Conservation (phyloP, 2,888 invertebrate genomes). For the Phengaris alcon region DNA sequence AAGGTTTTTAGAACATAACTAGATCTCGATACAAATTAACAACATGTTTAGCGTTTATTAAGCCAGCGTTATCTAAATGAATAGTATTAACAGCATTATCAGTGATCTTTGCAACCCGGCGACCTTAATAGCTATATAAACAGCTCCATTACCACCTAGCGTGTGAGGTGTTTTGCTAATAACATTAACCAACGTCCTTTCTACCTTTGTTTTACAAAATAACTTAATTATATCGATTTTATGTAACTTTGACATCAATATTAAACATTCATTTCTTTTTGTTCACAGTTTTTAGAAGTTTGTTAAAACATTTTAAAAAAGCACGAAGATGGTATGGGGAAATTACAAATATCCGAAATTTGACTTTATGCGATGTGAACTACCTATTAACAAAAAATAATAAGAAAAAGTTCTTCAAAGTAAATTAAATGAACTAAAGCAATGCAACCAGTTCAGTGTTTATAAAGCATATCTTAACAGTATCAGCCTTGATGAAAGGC, state of each 20-base stretch:
- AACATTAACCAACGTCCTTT: conserved; percentile 9
- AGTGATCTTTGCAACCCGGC: conserved; percentile 23
- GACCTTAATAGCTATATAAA: conserved; percentile 25
- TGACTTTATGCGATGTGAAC: too few species aligned
- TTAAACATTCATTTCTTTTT: not conserved
- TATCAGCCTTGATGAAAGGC: conserved; percentile 2
- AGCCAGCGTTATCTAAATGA: conserved; percentile 15
- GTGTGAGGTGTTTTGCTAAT: not conserved
- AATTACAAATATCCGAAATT: too few species aligned
- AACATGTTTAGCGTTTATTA: conserved; percentile 4
- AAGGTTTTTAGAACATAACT: not conserved
- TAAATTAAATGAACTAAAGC: not conserved
- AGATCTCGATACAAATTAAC: not conserved
- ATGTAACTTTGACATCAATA: not conserved
- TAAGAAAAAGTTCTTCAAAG: not conserved
- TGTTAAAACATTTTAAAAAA: too few species aligned
- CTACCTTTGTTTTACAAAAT: conserved; percentile 3
- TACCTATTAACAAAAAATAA: too few species aligned
- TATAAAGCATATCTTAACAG: conserved; percentile 9
- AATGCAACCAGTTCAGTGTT: not conserved
- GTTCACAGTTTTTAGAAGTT: too few species aligned
- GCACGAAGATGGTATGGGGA: too few species aligned
- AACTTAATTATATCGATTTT: conserved; percentile 9
- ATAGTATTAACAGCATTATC: conserved; percentile 18
- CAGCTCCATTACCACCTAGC: conserved; percentile 26